phyloP scores from a whole-genome alignment of 37 sponge, comb jelly and placozoan genomes.

The Theonella swinhoei region DNA sequence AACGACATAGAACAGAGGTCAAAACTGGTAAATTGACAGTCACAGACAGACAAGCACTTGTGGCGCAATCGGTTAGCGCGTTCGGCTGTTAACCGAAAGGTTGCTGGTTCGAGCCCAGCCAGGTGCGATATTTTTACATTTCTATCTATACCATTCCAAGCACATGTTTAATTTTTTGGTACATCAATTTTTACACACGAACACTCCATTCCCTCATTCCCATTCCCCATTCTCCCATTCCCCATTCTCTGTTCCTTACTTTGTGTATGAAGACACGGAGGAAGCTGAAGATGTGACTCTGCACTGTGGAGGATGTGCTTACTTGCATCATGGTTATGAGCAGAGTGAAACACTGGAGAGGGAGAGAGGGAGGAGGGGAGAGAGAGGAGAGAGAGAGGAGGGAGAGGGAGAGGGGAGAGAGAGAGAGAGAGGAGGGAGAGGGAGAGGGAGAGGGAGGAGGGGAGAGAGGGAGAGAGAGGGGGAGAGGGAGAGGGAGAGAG shows the following conservation, averaged over 20 bases:
- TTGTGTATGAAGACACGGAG: slow-evolving; percentile 73
- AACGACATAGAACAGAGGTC: not conserved
- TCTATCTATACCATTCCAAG: no score
- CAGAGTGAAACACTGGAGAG: slow-evolving; percentile 65
- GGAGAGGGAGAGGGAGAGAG: not conserved
- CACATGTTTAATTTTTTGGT: no score
- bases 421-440: no score
- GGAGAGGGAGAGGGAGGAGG: slow-evolving; percentile 5
- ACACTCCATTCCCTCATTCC: no score
- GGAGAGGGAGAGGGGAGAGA: not conserved
- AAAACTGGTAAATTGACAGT: no score
- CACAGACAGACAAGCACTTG: no score
- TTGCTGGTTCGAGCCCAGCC: no score
- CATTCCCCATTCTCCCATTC: not conserved
- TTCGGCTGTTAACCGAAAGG: no score
- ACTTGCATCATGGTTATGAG: slow-evolving; percentile 68
- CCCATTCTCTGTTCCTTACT: slow-evolving; percentile 25
- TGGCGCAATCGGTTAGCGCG: no score
- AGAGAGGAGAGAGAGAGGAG: not conserved
- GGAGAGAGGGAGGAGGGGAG: not conserved
- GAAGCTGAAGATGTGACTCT: slow-evolving; percentile 66
- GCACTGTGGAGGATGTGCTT: slow-evolving; percentile 54
- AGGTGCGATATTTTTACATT: no score
- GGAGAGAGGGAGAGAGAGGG: not conserved
- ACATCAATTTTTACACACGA: no score